Base-by-base conservation (phyloP, 2,888 invertebrate species). In the Serripes groenlandicus region DNA sequence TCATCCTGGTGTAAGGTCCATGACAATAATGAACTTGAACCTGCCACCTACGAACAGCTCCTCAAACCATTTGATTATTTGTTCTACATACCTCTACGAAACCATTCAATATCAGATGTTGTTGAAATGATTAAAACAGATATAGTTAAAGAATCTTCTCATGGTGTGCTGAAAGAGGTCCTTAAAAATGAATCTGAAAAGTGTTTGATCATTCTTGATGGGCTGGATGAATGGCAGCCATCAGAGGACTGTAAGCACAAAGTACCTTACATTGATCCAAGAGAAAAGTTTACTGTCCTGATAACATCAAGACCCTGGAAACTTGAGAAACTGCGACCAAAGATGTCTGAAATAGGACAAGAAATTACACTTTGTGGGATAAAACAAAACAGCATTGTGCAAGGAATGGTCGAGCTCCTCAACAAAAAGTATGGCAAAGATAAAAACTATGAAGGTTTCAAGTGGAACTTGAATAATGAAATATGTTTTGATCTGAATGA, bases 241-340 rank as follows among this genome's bases (percentile, higher is more conserved):
- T 35, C 35, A n/a, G 21, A 42, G 32, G 56, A 37, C 5, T 28
- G 35, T 34, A n/a, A 32, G 7, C 35, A 23, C 3, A 72, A 37
- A 26, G 30, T 56, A 11, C 72, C 58, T 3, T 56, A 32, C n/a
- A 54, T 56, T 9, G 58, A 37, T 9, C 54, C 37, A 56, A 28
- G 58, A 11, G 72, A 72, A 21, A 60, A 72, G 1, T 72, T 30
- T 72, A 32, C 58, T 28, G 35, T 72, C 9, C 32, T 62, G 21
- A 32, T 34, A 5, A 62, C 62, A 34, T 34, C 62, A 5, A 62
- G 62, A 21, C 37, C 72, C 11, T 72, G 72, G 72, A 72, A 72
- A 58, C 56, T 58, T 56, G 72, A 56, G 3, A 23, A 26, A 7
- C 30, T 62, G 21, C 62, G 62, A 2, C 30, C 34, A n/a, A 62